A percentile compares a stretch with the other conserved stretches of the same genome.
Evolutionary conservation across 2,113 vertebrate species (phyloP).

Genomic region (Actenoides hombroni): DNA sequence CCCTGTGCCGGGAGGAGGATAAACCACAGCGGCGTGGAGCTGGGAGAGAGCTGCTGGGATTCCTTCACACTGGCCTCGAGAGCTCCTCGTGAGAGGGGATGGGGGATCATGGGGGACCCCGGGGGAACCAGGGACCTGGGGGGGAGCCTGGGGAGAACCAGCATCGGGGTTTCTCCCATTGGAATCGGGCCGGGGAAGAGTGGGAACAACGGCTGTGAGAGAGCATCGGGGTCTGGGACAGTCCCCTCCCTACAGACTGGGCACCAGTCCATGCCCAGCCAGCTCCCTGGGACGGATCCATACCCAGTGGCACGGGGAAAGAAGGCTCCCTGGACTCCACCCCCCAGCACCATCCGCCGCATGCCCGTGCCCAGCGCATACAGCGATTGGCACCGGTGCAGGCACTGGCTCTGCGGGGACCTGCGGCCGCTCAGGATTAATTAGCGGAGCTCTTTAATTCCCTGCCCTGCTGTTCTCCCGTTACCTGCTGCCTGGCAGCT

Average conservation of each 20-base stretch:
- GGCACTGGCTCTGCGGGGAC: background rate
- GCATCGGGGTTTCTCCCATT: accelerated
- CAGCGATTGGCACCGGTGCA: accelerated
- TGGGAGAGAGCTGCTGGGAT: background rate
- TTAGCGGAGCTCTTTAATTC: constrained; percentile 23
- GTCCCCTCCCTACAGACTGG: background rate
- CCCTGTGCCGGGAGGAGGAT: background rate
- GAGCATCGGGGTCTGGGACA: background rate
- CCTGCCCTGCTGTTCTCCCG: background rate
- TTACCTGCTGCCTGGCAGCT: background rate
- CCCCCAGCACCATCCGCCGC: accelerated
- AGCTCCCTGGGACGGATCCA: background rate
- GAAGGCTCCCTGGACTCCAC: accelerated
- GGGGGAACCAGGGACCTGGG: background rate
- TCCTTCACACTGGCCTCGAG: background rate
- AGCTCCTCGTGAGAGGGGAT: background rate
- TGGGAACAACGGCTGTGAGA: accelerated
- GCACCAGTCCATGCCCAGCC: background rate
- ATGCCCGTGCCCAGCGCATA: background rate
- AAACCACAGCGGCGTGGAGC: background rate
- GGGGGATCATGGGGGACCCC: background rate
- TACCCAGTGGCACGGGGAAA: accelerated
- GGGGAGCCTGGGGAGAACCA: accelerated
- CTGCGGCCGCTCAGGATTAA: background rate
- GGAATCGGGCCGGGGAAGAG: accelerated